These are phyloP conservation scores for Manacus vitellinus DNA, from an alignment of 2,113 vertebrate species.

Conservation along the genomic window DNA sequence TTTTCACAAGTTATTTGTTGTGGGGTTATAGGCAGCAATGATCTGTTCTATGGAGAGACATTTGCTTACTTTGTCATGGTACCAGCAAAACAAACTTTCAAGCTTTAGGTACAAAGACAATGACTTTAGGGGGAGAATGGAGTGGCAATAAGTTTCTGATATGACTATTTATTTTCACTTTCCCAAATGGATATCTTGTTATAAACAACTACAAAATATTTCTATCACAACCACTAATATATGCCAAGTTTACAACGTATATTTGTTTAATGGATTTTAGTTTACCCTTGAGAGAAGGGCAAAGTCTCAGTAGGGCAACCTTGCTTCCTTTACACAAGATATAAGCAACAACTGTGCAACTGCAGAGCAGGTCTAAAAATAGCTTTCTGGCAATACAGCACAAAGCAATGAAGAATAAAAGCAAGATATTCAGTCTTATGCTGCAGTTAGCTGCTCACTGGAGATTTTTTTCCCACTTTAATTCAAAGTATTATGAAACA, in stretches of 20 bases:
- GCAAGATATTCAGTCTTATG: neutral
- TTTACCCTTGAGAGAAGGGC: conserved; percentile 55
- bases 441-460: neutral
- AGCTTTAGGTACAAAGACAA: neutral
- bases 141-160: neutral
- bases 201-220: conserved; percentile 21
- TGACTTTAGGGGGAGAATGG: neutral
- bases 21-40: neutral
- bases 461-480: neutral
- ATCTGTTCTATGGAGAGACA: neutral
- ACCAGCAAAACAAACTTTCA: neutral
- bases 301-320: conserved; percentile 19
- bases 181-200: neutral
- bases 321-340: conserved; percentile 15
- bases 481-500: neutral
- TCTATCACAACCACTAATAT: neutral
- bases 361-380: conserved; percentile 51
- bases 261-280: conserved; percentile 37
- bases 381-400: conserved; percentile 16
- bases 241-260: neutral
- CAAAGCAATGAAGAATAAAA: conserved; percentile 43
- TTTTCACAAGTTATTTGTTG: neutral
- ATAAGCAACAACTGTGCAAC: conserved; percentile 24
- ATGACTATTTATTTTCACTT: neutral
- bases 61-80: neutral